Conservation (phyloP, 35 echinoderm and acorn worm species). For the Anneissia japonica region DNA sequence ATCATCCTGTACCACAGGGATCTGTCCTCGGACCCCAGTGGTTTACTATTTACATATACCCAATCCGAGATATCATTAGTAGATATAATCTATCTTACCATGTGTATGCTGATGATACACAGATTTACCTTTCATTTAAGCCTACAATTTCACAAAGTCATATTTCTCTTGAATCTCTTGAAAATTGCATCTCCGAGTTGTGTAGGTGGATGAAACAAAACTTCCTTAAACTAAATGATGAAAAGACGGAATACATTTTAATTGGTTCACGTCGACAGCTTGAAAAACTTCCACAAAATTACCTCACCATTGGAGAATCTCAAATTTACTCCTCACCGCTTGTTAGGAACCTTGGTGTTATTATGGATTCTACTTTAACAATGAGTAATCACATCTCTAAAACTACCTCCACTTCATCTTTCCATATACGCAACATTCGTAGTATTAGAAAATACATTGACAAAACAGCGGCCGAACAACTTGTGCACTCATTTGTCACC, state of each 20-base stretch:
- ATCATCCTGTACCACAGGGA: conserved; percentile 50
- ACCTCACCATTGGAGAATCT: not conserved
- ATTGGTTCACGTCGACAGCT: not conserved
- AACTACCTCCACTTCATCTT: conserved; percentile 15
- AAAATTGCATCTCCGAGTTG: not conserved
- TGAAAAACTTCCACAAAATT: not conserved
- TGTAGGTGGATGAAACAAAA: not conserved
- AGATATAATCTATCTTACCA: conserved; percentile 33
- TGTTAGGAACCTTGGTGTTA: not conserved
- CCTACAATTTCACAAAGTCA: not conserved
- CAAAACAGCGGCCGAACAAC: conserved; percentile 20
- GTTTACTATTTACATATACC: conserved; percentile 43
- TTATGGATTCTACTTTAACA: too few species aligned
- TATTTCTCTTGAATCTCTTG: not conserved
- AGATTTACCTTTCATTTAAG: conserved; percentile 30
- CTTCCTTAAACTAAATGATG: too few species aligned
- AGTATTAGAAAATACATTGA: conserved; percentile 44
- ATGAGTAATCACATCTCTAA: not conserved
- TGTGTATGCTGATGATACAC: conserved; percentile 38
- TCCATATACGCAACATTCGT: conserved; percentile 35
- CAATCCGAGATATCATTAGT: conserved; percentile 35
- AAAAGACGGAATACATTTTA: too few species aligned
- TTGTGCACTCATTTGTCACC: conserved; percentile 46
- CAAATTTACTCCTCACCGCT: not conserved
- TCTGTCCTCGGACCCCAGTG: conserved; percentile 39